phyloP scores from a whole-genome alignment of 2,888 invertebrate genomes.

The Tetranychus truncatus region DNA sequence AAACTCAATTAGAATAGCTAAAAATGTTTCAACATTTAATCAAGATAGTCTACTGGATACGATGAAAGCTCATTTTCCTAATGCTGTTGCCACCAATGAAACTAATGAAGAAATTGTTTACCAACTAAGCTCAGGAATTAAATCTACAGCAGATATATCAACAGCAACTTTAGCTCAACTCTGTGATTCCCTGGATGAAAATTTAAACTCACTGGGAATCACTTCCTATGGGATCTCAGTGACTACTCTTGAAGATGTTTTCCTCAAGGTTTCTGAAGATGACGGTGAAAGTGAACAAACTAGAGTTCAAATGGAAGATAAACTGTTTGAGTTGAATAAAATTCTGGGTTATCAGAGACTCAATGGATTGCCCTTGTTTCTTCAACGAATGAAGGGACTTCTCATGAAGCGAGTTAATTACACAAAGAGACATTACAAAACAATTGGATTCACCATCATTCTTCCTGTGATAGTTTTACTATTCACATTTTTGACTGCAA shows the following conservation, averaged over 20 bases:
- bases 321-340: not conserved
- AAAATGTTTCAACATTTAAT: constrained; percentile 9
- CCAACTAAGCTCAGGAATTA: not conserved
- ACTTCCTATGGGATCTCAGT: constrained; percentile 60
- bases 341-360: constrained; percentile 20
- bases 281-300: not conserved
- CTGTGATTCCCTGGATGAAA: constrained; percentile 45
- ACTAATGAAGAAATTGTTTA: constrained; percentile 22
- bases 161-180: constrained; percentile 44
- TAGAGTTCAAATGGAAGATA: not conserved
- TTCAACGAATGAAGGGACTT: constrained; percentile 31
- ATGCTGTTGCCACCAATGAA: constrained; percentile 17
- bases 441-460: constrained; percentile 30
- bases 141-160: not conserved
- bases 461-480: constrained; percentile 23
- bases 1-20: constrained; percentile 26
- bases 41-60: not conserved
- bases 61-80: constrained; percentile 21
- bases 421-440: constrained; percentile 33
- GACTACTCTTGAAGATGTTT: constrained; percentile 82
- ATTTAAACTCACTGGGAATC: constrained; percentile 45
- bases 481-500: not conserved
- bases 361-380: constrained; percentile 26
- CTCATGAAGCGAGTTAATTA: constrained; percentile 34
- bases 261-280: constrained; percentile 39